Percentiles rank a stretch among this genome's conserved stretches.
These are phyloP conservation scores for Hephaestus fuliginosus DNA, from an alignment of 2,797 vertebrate genomes.

Conservation along the genomic window DNA sequence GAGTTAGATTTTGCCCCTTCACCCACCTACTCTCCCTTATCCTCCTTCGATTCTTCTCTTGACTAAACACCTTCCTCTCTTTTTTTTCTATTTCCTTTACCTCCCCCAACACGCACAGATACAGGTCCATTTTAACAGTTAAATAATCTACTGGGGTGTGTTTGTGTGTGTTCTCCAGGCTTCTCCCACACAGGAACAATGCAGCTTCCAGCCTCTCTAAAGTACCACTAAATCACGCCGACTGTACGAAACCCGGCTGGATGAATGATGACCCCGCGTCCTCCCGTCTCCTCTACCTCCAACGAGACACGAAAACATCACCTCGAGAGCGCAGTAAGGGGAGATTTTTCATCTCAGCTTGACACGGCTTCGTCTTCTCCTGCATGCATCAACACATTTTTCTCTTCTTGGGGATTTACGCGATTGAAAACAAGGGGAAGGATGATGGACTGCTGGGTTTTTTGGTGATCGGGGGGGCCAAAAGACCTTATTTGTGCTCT, in stretches of 20 bases:
- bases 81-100: constrained; percentile 45
- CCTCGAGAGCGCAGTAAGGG: constrained; percentile 23
- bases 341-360: constrained; percentile 38
- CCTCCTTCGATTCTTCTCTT: constrained; percentile 43
- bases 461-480: constrained; percentile 5
- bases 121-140: constrained; percentile 15
- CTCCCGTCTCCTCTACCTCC: constrained; percentile 39
- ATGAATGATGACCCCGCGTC: constrained; percentile 54
- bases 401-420: constrained; percentile 40
- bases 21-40: not conserved
- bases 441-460: constrained; percentile 32
- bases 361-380: constrained; percentile 35
- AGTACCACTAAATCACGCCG: constrained; percentile 54
- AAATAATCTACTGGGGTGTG: constrained; percentile 27
- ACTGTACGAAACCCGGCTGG: constrained; percentile 45
- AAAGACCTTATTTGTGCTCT: constrained; percentile 30
- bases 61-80: constrained; percentile 49
- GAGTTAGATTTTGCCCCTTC: constrained; percentile 11
- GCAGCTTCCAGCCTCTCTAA: constrained; percentile 37
- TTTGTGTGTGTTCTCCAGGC: constrained; percentile 26
- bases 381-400: constrained; percentile 40
- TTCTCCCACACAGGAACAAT: constrained; percentile 54
- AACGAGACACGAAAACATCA: constrained; percentile 41
- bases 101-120: constrained; percentile 4
- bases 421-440: constrained; percentile 50